Evolutionary conservation across 1,140 invertebrate species (phyloP).

Genomic region (Camponotus pennsylvanicus): DNA sequence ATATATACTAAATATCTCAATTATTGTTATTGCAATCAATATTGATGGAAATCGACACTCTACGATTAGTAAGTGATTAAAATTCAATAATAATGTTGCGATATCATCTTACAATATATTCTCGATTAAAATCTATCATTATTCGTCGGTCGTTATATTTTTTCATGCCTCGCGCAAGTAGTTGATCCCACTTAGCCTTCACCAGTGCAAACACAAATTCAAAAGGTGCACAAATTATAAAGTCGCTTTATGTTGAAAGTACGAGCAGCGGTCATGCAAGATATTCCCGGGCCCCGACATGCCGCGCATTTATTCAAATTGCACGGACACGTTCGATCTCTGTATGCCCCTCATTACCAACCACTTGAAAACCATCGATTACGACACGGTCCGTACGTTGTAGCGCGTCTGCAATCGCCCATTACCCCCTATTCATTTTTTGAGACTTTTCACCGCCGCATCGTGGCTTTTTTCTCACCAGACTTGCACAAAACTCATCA

Average conservation of each 20-base stretch:
- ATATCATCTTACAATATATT: background rate
- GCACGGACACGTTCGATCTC: slow-evolving; percentile 34
- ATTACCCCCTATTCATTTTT: slow-evolving; percentile 35
- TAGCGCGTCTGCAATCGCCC: slow-evolving; percentile 15
- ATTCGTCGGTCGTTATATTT: slow-evolving; percentile 16
- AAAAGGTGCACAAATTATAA: slow-evolving; percentile 23
- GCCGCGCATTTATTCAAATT: slow-evolving; percentile 71
- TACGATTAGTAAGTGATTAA: background rate
- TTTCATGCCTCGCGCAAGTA: background rate
- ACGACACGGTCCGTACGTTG: slow-evolving; percentile 41
- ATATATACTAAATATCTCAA: background rate
- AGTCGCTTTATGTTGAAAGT: slow-evolving; percentile 5
- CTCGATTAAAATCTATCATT: background rate
- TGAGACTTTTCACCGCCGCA: slow-evolving; percentile 47
- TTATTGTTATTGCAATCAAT: background rate
- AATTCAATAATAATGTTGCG: background rate
- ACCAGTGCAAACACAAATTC: slow-evolving; percentile 28
- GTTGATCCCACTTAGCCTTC: slow-evolving; percentile 24
- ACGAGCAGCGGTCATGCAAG: slow-evolving; percentile 54
- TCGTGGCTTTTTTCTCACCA: slow-evolving; percentile 9
- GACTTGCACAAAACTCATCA: slow-evolving; percentile 43
- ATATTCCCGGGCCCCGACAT: slow-evolving; percentile 7
- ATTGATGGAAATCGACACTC: background rate
- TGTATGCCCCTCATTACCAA: slow-evolving; percentile 56
- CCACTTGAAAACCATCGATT: slow-evolving; percentile 58